Base-by-base conservation (phyloP, 2,888 invertebrate genomes). In the Lordiphosa andalusiaca region DNA sequence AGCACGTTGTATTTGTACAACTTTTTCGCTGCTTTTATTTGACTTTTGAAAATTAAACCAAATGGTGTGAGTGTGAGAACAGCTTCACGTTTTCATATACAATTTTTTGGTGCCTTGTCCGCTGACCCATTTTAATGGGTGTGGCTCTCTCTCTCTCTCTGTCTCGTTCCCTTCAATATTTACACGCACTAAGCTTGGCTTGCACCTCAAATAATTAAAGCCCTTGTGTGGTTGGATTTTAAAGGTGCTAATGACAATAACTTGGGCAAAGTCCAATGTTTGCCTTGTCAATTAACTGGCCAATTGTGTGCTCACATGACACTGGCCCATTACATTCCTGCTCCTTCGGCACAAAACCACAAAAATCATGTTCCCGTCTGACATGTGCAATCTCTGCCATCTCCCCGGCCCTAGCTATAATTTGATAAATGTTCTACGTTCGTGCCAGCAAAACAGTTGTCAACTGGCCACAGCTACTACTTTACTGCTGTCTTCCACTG, bases 381-480 rank as follows among this genome's bases (percentile, higher is more conserved):
- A 25, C 30, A 36, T 57, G 13, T 46, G 58, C 72, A 78, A 81
- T 82, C 75, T 71, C 53, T 51, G 67, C 78, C 75, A 77, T 71
- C 78, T 74, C 61, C 44, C 59, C n/a, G n/a, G n/a, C 48, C 55
- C 56, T 73, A 59, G 60, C 80, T 75, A 76, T 80, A 83, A 83
- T 77, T 83, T 77, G 77, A 83, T 80, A 77, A 77, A 77, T 77
- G 81, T 63, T 56, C 57, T 67, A 60, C 63, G 73, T 70, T 76
- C 77, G 77, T 80, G 77, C 73, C 53, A 73, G 81, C 23, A 80
- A 73, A 75, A 80, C 81, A 76, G 81, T 73, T 77, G 81, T 71
- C 76, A 73, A 66, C 60, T 81, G 74, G 60, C 71, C 30, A 49
- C 38, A 49, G 37, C 19, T 16, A n/a, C n/a, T 42, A 52, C 56